phyloP scores from a whole-genome alignment of 2,888 invertebrate genomes.

The Aporophyla lueneburgensis region DNA sequence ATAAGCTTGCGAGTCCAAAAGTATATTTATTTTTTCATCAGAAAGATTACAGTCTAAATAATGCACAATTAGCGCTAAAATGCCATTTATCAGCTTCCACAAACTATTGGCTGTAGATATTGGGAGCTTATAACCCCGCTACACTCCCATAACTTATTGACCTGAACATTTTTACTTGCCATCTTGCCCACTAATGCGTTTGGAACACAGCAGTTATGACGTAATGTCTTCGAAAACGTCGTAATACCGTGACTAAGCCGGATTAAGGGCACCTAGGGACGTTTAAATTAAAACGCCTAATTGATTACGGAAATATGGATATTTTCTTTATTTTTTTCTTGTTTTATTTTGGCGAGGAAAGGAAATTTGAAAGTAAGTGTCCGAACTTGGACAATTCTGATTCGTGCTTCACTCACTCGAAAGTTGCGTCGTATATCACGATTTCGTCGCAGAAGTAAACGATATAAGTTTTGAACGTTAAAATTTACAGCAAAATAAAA shows the following conservation, averaged over 20 bases:
- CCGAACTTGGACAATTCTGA: neutral
- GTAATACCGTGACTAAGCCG: constrained; percentile 76
- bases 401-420: neutral
- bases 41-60: too few species aligned
- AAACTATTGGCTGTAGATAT: neutral
- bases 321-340: constrained; percentile 2
- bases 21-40: too few species aligned
- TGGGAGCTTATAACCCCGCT: constrained; percentile 33
- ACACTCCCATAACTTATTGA: constrained; percentile 54
- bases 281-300: constrained; percentile 72
- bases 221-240: constrained; percentile 77
- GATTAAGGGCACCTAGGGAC: constrained; percentile 72
- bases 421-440: too few species aligned
- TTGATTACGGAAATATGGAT: constrained; percentile 56
- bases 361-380: neutral
- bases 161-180: constrained; percentile 71
- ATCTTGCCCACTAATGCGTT: constrained; percentile 73
- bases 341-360: too few species aligned
- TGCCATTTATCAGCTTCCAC: too few species aligned
- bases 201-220: constrained; percentile 75
- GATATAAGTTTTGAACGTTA: neutral
- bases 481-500: too few species aligned
- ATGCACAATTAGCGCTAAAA: too few species aligned
- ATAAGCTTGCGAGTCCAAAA: neutral
- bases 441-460: neutral